Percentiles rank a stretch among this genome's conserved stretches.
Conservation (phyloP, 2,888 invertebrate species). For the Drosophila affinis region DNA sequence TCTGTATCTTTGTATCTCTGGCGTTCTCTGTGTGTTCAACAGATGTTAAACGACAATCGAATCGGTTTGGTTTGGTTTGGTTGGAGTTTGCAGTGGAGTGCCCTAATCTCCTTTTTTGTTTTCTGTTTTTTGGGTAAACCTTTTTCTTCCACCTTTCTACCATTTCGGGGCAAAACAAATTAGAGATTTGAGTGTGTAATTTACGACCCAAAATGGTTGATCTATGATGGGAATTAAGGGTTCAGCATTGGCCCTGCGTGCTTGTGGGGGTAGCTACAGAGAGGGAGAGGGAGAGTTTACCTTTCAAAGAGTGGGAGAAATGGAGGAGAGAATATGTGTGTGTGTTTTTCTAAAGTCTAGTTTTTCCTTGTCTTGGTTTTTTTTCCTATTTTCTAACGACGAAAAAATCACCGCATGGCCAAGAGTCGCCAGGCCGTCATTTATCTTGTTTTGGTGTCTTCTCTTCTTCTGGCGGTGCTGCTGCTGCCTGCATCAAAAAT, state of each 20-base stretch:
- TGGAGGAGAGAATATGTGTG: neutral
- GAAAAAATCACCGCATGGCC: conserved; percentile 64
- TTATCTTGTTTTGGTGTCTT: conserved; percentile 70
- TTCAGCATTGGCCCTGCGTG: conserved; percentile 35
- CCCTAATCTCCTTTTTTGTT: conserved; percentile 19
- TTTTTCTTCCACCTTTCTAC: conserved; percentile 69
- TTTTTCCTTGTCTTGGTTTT: conserved; percentile 25
- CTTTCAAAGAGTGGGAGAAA: neutral
- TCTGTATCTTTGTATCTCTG: neutral
- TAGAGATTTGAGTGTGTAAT: conserved; percentile 81
- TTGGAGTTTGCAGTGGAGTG: conserved; percentile 1
- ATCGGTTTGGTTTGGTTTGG: too few species aligned
- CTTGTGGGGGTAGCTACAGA: conserved; percentile 21
- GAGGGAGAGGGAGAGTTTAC: neutral
- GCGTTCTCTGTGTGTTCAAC: conserved; percentile 23
- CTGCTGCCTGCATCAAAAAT: conserved; percentile 45
- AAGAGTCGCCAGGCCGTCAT: conserved; percentile 77
- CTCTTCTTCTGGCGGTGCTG: conserved; percentile 41
- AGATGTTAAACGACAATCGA: conserved; percentile 42
- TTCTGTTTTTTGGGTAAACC: conserved; percentile 64
- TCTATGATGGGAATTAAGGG: conserved; percentile 78
- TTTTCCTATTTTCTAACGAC: conserved; percentile 13
- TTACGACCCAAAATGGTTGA: conserved; percentile 80
- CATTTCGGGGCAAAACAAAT: conserved; percentile 77
- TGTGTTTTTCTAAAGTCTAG: conserved; percentile 20